phyloP scores from a whole-genome alignment of 2,888 invertebrate species.

The Cephus pygmeus region DNA sequence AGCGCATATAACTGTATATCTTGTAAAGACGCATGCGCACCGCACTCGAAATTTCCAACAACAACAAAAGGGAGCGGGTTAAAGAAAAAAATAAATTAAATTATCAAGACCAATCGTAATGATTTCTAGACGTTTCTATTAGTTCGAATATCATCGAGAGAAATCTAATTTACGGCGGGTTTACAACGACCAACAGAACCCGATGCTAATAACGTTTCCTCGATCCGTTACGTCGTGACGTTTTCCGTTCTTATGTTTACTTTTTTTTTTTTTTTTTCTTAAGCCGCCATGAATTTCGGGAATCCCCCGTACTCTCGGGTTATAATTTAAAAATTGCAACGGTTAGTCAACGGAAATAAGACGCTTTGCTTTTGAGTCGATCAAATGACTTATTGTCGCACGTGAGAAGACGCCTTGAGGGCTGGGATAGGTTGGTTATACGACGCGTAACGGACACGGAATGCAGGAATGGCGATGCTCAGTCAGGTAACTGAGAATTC shows the following conservation, averaged over 20 bases:
- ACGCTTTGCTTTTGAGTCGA: background rate
- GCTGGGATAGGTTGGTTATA: background rate
- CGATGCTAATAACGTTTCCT: background rate
- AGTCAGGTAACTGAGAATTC: conserved; percentile 20
- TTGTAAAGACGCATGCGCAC: conserved; percentile 34
- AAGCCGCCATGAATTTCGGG: background rate
- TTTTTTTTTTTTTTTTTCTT: background rate
- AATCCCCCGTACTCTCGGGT: background rate
- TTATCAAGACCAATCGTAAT: background rate
- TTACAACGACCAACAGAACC: background rate
- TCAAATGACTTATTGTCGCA: background rate
- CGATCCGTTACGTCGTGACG: background rate
- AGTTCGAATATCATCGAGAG: background rate
- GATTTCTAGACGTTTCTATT: background rate
- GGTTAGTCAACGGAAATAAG: background rate
- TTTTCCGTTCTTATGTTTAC: background rate
- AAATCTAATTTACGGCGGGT: conserved; percentile 1
- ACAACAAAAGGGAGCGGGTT: background rate
- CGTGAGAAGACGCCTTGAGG: background rate
- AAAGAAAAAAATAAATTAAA: background rate
- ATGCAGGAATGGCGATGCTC: conserved; percentile 25
- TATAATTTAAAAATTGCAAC: background rate
- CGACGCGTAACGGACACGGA: conserved; percentile 24
- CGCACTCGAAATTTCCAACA: conserved; percentile 22
- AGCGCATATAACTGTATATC: conserved; percentile 57